These are phyloP conservation scores for Eupithecia centaureata DNA, from an alignment of 2,888 invertebrate species.

Conservation along the genomic window DNA sequence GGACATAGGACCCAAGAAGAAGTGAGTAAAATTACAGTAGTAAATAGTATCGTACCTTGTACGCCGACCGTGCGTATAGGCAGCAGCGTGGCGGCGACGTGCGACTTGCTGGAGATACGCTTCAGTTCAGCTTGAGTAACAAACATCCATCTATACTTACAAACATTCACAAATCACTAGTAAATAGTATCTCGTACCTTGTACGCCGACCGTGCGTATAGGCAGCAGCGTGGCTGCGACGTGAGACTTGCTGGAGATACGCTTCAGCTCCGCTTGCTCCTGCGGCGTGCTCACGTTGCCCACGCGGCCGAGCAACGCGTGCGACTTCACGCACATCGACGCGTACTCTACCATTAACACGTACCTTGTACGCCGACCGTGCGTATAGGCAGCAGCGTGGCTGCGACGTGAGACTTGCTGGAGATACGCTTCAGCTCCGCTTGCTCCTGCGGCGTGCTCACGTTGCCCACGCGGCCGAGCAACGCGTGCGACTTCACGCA, in stretches of 20 bases:
- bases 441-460: conserved; percentile 90
- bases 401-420: too few relatives aligned
- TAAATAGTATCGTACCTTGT: conserved; percentile 87
- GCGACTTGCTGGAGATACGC: conserved; percentile 89
- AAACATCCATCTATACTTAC: too few relatives aligned
- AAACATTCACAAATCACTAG: too few relatives aligned
- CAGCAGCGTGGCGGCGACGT: conserved; percentile 92
- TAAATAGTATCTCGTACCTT: conserved; percentile 86
- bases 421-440: conserved; percentile 86
- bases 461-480: conserved; percentile 92
- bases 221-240: conserved; percentile 95
- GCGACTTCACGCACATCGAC: conserved; percentile 95
- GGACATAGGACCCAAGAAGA: too few relatives aligned
- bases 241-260: conserved; percentile 89
- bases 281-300: conserved; percentile 90
- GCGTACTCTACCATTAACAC: too few relatives aligned
- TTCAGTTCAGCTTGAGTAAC: conserved; percentile 86
- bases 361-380: too few relatives aligned
- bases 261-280: conserved; percentile 88
- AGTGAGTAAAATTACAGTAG: too few relatives aligned
- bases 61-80: conserved; percentile 98
- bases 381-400: too few relatives aligned
- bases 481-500: conserved; percentile 96
- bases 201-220: conserved; percentile 98
- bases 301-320: conserved; percentile 94